Evolutionary conservation across 2,888 invertebrate genomes (phyloP), one percentile per base, ranked within the genome.

Genomic region (Callimorpha dominula): DNA sequence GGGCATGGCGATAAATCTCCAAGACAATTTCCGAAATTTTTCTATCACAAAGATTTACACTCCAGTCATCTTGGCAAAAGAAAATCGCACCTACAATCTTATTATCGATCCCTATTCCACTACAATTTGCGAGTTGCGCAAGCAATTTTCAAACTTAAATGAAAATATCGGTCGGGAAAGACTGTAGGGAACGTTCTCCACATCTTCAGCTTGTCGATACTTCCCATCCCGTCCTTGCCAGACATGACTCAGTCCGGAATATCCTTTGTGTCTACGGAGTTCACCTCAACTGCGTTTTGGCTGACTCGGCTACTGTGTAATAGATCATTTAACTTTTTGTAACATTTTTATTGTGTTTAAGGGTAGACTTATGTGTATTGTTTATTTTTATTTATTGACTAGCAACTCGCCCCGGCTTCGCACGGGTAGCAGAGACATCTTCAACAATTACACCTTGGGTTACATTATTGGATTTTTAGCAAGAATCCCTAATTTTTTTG

Each of bases 111-210:
- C 93, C 92, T 92, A 92, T 94, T 93, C 84, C 92, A 90, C 93
- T 91, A 92, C 95, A 95, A 94, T 95, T 95, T 95, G 93, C 92
- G 90, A 92, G 89, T 82, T 89, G 91, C 90, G 88, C 89, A 85
- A 90, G 90, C 94, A 94, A 94, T 95, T 94, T 94, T 93, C 92
- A 93, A 94, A 94, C 91, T 94, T 95, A 95, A 95, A 95, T 95
- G 94, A 95, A 94, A 95, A 95, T 94, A 94, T 93, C 91, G 90
- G 87, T 86, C 88, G 89, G 88, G 90, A 85, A 85, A 85, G 85
- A 85, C 88, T 86, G 83, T 81, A 77, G 82, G 87, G 86, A 83
- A 75, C 79, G 75, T 82, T 83, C 80, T 80, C 76, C 75, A 72
- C 81, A 49, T 82, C 82, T 82, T 78, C 75, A 63, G 68, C 68